phyloP scores from a whole-genome alignment of 1,140 invertebrate species.

The Tetramorium alpestre region DNA sequence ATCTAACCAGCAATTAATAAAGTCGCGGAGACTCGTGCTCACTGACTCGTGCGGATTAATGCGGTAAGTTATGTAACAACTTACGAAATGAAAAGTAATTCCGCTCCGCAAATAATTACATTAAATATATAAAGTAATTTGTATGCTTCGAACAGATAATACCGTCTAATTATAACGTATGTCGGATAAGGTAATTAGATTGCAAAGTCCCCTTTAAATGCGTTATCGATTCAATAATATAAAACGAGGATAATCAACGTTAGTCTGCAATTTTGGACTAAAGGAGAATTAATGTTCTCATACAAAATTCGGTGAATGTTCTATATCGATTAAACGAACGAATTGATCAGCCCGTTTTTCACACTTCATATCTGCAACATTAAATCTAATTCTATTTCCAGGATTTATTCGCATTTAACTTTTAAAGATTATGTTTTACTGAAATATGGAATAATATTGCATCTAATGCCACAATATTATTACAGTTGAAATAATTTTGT shows the following conservation, averaged over 20 bases:
- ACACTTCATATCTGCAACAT: background rate
- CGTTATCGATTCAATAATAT: background rate
- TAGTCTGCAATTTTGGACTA: background rate
- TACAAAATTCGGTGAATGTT: slow-evolving; percentile 8
- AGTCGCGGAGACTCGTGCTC: background rate
- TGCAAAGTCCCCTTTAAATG: background rate
- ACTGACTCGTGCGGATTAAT: background rate
- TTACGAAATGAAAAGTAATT: slow-evolving; percentile 2
- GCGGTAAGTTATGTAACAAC: background rate
- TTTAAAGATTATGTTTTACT: background rate
- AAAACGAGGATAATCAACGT: background rate
- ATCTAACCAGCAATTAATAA: slow-evolving; percentile 25
- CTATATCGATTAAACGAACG: background rate
- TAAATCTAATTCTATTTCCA: background rate
- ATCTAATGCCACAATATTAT: background rate
- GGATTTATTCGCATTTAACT: background rate
- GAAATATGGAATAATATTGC: background rate
- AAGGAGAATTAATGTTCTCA: background rate
- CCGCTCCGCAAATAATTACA: background rate
- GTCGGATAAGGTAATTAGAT: background rate
- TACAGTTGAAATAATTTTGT: background rate
- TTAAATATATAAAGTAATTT: background rate
- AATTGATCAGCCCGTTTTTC: background rate
- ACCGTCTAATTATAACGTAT: background rate
- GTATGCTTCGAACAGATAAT: background rate